phyloP scores from a whole-genome alignment of 2,797 vertebrate species.

The Mus minutoides region DNA sequence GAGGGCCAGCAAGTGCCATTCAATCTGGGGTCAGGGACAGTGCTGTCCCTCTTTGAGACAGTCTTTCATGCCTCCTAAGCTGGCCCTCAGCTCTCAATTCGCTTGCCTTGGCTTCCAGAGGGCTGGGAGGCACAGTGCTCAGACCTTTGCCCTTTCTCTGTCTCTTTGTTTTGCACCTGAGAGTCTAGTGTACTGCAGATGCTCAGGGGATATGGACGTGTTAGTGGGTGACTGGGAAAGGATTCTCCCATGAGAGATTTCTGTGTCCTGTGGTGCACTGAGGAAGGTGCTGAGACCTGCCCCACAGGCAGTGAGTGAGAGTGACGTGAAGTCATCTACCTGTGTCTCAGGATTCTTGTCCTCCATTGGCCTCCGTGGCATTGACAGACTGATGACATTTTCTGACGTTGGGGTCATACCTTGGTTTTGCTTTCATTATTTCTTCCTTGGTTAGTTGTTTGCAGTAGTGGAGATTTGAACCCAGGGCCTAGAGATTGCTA shows the following conservation, averaged over 20 bases:
- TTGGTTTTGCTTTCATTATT: neutral
- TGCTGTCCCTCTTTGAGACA: neutral
- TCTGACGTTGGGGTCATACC: neutral
- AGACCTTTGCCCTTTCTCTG: neutral
- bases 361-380: neutral
- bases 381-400: neutral
- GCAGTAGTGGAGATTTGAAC: neutral
- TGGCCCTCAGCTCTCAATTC: neutral
- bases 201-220: neutral
- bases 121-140: no score
- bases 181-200: neutral
- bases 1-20: neutral
- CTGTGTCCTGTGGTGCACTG: neutral
- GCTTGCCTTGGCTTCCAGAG: neutral
- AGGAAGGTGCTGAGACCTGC: neutral
- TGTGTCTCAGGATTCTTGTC: neutral
- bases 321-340: rapidly evolving
- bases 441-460: neutral
- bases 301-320: no score
- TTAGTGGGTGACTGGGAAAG: no score
- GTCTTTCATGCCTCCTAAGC: neutral
- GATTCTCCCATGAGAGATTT: neutral
- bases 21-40: rapidly evolving
- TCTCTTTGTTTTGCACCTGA: neutral
- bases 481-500: no score